Base-by-base conservation (phyloP, 2,113 vertebrate genomes). In the Thryonomys swinderianus region DNA sequence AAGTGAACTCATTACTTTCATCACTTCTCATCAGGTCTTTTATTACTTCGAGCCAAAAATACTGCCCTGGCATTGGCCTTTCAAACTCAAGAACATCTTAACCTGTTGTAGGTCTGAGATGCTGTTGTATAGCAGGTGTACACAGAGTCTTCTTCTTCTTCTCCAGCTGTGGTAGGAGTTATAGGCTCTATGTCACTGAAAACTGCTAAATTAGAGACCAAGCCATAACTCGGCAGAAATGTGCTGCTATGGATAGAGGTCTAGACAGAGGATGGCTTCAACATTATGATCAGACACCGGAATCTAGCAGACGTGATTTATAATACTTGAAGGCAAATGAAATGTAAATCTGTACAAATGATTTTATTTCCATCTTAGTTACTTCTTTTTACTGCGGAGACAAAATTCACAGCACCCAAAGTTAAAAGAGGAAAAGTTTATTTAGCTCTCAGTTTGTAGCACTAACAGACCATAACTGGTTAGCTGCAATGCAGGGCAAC, bases 91-190 rank as follows among this genome's bases (percentile, higher is more conserved):
- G 32, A 14, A 12, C 51, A 23, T 32, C 10, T 32, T 25, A 59
- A n/a, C 20, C 45, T 34, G 9, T 37, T 21, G 27, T 69, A 30
- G 37, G 5, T 61, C 37, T 32, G 1, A 12, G 32, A 4, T 40
- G 34, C 7, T 2, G 11, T 7, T 12, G 5, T 5, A 20, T 7
- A 2, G 0, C 1, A 61, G 20, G 25, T 27, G 7, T n/a, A 40
- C 13, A 18, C 48, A 21, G 32, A 37, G 48, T 17, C 32, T 80
- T 25, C 40, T 20, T 14, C 18, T 21, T 45, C 23, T 81, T 69
- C 21, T 85, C 71, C 82, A 73, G 30, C 16, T 23, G 21, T 23
- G 9, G 37, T n/a, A 34, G 37, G 25, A 48, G 37, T n/a, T 59
- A 6, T 30, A 86, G 51, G 21, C 40, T 17, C 20, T 74, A 48